Evolutionary conservation across 1,140 invertebrate species (phyloP).

Genomic region (Caenorhabditis latens): DNA sequence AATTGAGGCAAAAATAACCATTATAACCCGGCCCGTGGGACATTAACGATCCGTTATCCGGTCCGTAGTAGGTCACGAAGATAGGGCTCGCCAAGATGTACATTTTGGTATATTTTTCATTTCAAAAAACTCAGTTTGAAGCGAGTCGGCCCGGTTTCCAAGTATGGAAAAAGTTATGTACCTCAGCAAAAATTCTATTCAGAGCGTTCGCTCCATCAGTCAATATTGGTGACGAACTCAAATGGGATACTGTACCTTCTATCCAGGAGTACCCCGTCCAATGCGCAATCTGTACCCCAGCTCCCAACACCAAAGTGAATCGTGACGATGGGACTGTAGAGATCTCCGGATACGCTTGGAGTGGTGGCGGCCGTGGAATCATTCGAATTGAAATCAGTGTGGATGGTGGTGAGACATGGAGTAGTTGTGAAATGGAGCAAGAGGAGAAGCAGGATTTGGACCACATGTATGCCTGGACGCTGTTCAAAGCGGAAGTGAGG

Average conservation of each 20-base stretch:
- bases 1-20: too few species aligned
- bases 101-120: too few species aligned
- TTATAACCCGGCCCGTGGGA: too few species aligned
- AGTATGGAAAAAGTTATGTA: too few species aligned
- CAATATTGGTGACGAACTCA: slow-evolving; percentile 88
- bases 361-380: slow-evolving; percentile 91
- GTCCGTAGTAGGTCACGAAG: too few species aligned
- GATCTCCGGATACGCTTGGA: slow-evolving; percentile 94
- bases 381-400: slow-evolving; percentile 84
- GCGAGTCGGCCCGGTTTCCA: too few species aligned
- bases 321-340: slow-evolving; percentile 82
- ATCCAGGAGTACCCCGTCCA: slow-evolving; percentile 95
- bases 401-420: slow-evolving; percentile 89
- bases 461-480: slow-evolving; percentile 88
- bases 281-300: slow-evolving; percentile 90
- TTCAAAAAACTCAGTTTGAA: too few species aligned
- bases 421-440: slow-evolving; percentile 83
- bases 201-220: slow-evolving; percentile 87
- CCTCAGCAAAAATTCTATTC: background rate
- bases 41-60: too few species aligned
- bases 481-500: slow-evolving; percentile 83
- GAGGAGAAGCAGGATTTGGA: slow-evolving; percentile 80
- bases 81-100: too few species aligned
- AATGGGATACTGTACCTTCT: slow-evolving; percentile 88
- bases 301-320: slow-evolving; percentile 67